Percentiles rank a stretch among this genome's conserved stretches.
Evolutionary conservation across 2,888 invertebrate genomes (phyloP).

Genomic region (Phasia obesa): DNA sequence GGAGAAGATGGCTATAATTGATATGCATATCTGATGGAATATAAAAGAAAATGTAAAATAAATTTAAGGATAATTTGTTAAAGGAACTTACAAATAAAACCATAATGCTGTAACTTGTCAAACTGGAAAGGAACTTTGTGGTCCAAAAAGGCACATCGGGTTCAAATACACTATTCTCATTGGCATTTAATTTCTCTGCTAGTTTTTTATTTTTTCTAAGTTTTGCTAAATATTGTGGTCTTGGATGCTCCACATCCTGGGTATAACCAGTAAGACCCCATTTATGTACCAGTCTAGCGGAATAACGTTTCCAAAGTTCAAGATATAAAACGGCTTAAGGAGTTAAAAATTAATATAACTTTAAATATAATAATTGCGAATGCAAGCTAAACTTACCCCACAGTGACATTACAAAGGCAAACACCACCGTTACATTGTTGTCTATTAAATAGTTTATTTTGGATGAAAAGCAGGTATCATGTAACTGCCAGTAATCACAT

Average conservation of each 20-base stretch:
- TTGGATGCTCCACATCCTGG: slow-evolving; percentile 88
- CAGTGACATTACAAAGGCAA: slow-evolving; percentile 91
- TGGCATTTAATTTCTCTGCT: slow-evolving; percentile 83
- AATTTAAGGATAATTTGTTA: not conserved
- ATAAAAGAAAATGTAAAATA: not conserved
- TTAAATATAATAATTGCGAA: not conserved
- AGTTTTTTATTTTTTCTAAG: slow-evolving; percentile 83
- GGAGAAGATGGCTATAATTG: slow-evolving; percentile 88
- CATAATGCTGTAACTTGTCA: slow-evolving; percentile 87
- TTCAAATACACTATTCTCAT: slow-evolving; percentile 85
- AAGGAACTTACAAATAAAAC: slow-evolving; percentile 79
- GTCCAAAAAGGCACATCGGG: slow-evolving; percentile 91
- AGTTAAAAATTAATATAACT: not conserved
- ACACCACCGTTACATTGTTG: slow-evolving; percentile 90
- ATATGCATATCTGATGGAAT: slow-evolving; percentile 85
- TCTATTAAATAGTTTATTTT: slow-evolving; percentile 91
- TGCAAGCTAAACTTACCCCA: slow-evolving; percentile 84
- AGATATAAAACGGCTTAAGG: slow-evolving; percentile 86
- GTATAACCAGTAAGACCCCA: slow-evolving; percentile 92
- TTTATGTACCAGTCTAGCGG: slow-evolving; percentile 89
- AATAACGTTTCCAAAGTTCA: slow-evolving; percentile 92
- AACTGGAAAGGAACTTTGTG: slow-evolving; percentile 87
- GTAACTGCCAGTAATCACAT: slow-evolving; percentile 89
- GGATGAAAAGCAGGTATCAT: slow-evolving; percentile 88
- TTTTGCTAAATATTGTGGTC: slow-evolving; percentile 88